Percentiles rank a stretch among this genome's conserved stretches.
Conservation (phyloP, 2,888 invertebrate species). For the Rhodophaea formosa region DNA sequence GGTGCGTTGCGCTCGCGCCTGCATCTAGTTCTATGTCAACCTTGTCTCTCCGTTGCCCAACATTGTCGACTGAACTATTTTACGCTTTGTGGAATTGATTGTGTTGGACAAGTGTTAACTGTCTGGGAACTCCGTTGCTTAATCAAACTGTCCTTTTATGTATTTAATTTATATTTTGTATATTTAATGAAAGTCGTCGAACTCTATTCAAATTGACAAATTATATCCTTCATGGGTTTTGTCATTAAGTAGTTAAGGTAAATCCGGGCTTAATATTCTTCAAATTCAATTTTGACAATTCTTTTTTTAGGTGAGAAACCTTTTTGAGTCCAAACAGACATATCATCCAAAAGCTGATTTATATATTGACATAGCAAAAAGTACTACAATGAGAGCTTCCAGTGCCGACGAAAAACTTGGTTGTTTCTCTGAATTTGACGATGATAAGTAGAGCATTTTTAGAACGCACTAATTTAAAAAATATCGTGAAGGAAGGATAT, state of each 20-base stretch:
- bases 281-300: too few species aligned
- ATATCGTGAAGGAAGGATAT: constrained; percentile 39
- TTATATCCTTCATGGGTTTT: too few species aligned
- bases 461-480: not conserved
- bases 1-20: constrained; percentile 48
- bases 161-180: too few species aligned
- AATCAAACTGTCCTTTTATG: not conserved
- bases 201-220: too few species aligned
- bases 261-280: too few species aligned
- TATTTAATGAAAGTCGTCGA: not conserved
- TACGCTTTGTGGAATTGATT: constrained; percentile 26
- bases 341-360: too few species aligned
- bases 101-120: constrained; percentile 7
- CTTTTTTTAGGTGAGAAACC: too few species aligned
- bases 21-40: constrained; percentile 43
- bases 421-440: not conserved
- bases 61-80: constrained; percentile 40
- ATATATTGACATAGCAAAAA: too few species aligned
- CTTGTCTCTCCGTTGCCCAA: constrained; percentile 51
- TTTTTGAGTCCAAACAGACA: too few species aligned
- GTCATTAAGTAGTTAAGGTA: too few species aligned
- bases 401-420: too few species aligned
- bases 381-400: too few species aligned
- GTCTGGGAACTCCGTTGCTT: not conserved
- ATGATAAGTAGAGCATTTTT: not conserved